A percentile compares a stretch with the other conserved stretches of the same genome.
phyloP scores from a whole-genome alignment of 2,888 invertebrate species.

The Sicus ferrugineus region DNA sequence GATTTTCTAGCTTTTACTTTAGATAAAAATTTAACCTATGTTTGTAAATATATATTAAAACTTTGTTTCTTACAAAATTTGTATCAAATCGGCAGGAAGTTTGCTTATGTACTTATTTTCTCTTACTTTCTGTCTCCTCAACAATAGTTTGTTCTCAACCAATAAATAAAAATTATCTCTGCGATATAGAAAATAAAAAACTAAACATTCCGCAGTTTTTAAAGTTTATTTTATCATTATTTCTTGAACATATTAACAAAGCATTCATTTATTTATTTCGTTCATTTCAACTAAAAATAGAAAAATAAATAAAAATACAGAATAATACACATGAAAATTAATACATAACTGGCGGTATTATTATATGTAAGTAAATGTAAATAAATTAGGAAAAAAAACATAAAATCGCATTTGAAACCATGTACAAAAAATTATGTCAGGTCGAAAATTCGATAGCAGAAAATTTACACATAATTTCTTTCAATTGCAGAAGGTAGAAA shows the following conservation, averaged over 20 bases:
- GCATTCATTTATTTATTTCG: constrained; percentile 7
- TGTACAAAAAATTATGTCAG: no score
- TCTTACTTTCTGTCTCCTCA: not conserved
- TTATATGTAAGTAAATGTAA: no score
- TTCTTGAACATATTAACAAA: constrained; percentile 21
- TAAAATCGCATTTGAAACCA: not conserved
- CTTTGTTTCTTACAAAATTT: not conserved
- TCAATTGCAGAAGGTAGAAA: no score
- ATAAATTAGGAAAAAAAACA: constrained; percentile 7
- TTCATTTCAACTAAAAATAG: not conserved
- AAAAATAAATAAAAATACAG: constrained; percentile 28
- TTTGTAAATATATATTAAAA: constrained; percentile 6
- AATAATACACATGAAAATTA: constrained; percentile 20
- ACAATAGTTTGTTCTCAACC: no score
- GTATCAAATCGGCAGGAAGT: constrained; percentile 2
- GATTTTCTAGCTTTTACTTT: not conserved
- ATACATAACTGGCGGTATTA: constrained; percentile 2
- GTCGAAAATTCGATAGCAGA: no score
- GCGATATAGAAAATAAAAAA: no score
- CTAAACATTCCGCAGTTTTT: not conserved
- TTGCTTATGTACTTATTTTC: not conserved
- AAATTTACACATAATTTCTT: no score
- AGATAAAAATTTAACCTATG: no score
- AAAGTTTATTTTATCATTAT: constrained; percentile 9
- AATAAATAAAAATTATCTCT: no score